These are phyloP conservation scores for Orientallactaga sibirica DNA, from an alignment of 2,797 vertebrate genomes.

Conservation along the genomic window DNA sequence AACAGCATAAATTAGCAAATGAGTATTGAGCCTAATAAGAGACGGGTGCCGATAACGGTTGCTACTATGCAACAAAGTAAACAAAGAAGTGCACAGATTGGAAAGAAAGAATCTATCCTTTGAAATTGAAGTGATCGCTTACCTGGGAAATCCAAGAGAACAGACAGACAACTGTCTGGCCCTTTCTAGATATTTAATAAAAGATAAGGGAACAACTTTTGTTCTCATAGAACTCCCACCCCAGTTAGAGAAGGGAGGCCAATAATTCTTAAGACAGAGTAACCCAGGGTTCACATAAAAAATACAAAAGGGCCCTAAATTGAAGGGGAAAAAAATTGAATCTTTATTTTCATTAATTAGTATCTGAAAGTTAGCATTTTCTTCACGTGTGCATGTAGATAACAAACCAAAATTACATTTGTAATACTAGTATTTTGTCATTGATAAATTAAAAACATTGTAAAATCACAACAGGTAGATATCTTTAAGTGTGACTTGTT, in stretches of 20 bases:
- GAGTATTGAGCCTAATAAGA: neutral
- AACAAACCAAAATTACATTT: neutral
- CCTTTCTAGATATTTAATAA: neutral
- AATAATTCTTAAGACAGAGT: neutral
- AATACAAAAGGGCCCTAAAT: neutral
- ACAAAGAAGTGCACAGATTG: neutral
- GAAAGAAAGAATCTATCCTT: neutral
- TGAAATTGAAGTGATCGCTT: neutral
- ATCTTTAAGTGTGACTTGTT: neutral
- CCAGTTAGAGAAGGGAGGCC: neutral
- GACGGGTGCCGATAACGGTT: neutral
- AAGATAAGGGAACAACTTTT: neutral
- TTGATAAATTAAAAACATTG: neutral
- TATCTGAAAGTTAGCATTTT: constrained; percentile 37
- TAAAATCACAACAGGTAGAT: neutral
- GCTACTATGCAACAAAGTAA: constrained; percentile 8
- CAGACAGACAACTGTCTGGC: neutral
- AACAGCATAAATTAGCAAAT: constrained; percentile 11
- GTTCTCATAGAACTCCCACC: neutral
- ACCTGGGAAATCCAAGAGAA: constrained; percentile 12
- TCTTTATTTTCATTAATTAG: constrained; percentile 17
- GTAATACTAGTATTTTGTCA: neutral
- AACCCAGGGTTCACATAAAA: neutral
- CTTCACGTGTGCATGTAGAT: neutral
- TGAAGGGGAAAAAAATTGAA: neutral